These are phyloP conservation scores for Bombyx mandarina DNA, from an alignment of 1,140 invertebrate genomes.

Conservation along the genomic window DNA sequence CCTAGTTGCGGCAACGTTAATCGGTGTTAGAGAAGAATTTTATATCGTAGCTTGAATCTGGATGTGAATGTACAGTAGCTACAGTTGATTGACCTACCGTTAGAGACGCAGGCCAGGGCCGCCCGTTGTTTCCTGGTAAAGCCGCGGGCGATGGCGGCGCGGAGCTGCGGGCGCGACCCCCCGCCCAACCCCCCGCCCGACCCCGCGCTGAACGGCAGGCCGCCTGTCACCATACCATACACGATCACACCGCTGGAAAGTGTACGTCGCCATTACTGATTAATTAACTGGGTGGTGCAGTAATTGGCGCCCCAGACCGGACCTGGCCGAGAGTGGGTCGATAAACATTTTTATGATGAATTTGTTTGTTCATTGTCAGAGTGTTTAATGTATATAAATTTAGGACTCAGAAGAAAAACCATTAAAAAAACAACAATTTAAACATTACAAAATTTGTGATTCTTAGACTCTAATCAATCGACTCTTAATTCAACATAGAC, in stretches of 20 bases:
- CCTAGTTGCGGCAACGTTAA: too few relatives aligned
- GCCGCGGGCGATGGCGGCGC: constrained; percentile 76
- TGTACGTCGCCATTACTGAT: not conserved
- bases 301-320: not conserved
- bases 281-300: too few relatives aligned
- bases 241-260: constrained; percentile 75
- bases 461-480: too few relatives aligned
- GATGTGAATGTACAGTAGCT: not conserved
- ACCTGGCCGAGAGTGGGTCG: constrained; percentile 6
- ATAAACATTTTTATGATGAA: not conserved
- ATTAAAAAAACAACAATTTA: too few relatives aligned
- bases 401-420: too few relatives aligned
- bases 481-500: too few relatives aligned
- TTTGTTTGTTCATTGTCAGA: not conserved
- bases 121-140: constrained; percentile 64
- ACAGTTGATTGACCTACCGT: constrained; percentile 19
- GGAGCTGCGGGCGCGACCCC: constrained; percentile 72
- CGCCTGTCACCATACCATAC: constrained; percentile 78
- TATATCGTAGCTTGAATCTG: not conserved
- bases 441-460: too few relatives aligned
- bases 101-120: constrained; percentile 47
- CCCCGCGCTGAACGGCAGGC: constrained; percentile 74
- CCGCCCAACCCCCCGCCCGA: constrained; percentile 42
- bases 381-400: too few relatives aligned
- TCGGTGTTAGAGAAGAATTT: too few relatives aligned